Conservation (phyloP, 2,797 vertebrate species). For the Ataeniobius toweri region DNA sequence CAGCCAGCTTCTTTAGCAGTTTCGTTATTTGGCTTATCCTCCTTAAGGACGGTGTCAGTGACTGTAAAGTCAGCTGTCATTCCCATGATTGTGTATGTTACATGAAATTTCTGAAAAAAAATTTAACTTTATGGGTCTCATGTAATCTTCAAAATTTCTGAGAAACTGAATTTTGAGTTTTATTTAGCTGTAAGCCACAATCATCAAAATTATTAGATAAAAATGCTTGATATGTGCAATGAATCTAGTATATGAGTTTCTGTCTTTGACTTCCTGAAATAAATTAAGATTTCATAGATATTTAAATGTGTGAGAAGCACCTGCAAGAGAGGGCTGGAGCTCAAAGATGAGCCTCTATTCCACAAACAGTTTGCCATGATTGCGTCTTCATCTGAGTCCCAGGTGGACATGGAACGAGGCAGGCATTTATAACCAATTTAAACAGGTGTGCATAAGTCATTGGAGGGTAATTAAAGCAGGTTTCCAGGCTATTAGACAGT, state of each 20-base stretch:
- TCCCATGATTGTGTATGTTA: not conserved
- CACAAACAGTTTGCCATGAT: not conserved
- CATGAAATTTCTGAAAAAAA: not conserved
- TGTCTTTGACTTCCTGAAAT: not conserved
- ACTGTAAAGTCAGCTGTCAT: not conserved
- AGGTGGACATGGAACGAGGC: not conserved
- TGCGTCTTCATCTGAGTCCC: slow-evolving; percentile 1
- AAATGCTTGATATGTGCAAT: not conserved
- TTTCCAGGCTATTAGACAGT: slow-evolving; percentile 9
- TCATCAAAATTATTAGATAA: not conserved
- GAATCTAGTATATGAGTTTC: not conserved
- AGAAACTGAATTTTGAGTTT: not conserved
- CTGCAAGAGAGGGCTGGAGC: not conserved
- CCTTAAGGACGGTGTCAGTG: not conserved
- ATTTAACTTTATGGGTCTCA: not conserved
- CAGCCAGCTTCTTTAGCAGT: slow-evolving; percentile 1
- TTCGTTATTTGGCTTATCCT: not conserved
- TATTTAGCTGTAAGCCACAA: not conserved
- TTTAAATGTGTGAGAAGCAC: not conserved
- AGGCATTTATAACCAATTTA: slow-evolving; percentile 5
- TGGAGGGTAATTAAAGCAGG: slow-evolving; percentile 1
- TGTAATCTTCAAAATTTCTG: not conserved
- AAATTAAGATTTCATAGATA: slow-evolving; percentile 1
- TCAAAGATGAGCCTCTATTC: too few relatives aligned
- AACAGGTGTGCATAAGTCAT: slow-evolving; percentile 9